Evolutionary conservation across 2,797 vertebrate genomes (phyloP).

Genomic region (Cirrhinus mrigala): DNA sequence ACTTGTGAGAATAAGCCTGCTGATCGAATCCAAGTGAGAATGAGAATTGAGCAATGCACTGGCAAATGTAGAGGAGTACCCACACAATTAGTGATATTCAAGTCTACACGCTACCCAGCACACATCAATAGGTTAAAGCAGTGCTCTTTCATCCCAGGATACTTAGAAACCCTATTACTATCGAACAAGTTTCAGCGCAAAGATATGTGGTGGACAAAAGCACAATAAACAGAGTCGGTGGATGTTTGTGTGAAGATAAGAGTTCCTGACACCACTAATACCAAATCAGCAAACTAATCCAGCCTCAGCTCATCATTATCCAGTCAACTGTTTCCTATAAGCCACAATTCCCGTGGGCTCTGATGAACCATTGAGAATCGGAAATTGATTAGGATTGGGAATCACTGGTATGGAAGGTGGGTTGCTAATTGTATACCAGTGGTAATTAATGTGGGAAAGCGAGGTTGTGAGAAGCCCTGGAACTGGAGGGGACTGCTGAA

Average conservation of each 20-base stretch:
- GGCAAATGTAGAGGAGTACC: neutral
- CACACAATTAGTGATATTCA: neutral
- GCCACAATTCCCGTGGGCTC: conserved; percentile 4
- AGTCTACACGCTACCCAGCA: neutral
- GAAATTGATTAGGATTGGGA: conserved; percentile 38
- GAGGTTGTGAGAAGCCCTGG: conserved; percentile 15
- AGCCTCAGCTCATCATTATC: conserved; percentile 22
- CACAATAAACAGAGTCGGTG: neutral
- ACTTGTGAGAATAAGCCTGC: neutral
- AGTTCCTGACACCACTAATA: conserved; percentile 23
- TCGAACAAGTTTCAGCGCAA: conserved; percentile 2
- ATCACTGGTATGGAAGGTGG: conserved; percentile 40
- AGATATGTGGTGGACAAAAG: conserved; percentile 11
- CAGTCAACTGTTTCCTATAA: conserved; percentile 7
- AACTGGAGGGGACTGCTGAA: conserved; percentile 6
- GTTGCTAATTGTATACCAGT: conserved; percentile 45
- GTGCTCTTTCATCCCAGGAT: conserved; percentile 7
- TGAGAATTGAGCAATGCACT: neutral
- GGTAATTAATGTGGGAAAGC: conserved; percentile 57
- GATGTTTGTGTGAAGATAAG: conserved; percentile 32
- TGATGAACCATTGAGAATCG: conserved; percentile 20
- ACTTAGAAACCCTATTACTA: conserved; percentile 14
- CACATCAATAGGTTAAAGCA: neutral
- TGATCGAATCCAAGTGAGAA: conserved; percentile 4
- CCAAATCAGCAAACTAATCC: conserved; percentile 24